Conservation (phyloP, 1,140 invertebrate genomes). For the Drosophila kepulauana region DNA sequence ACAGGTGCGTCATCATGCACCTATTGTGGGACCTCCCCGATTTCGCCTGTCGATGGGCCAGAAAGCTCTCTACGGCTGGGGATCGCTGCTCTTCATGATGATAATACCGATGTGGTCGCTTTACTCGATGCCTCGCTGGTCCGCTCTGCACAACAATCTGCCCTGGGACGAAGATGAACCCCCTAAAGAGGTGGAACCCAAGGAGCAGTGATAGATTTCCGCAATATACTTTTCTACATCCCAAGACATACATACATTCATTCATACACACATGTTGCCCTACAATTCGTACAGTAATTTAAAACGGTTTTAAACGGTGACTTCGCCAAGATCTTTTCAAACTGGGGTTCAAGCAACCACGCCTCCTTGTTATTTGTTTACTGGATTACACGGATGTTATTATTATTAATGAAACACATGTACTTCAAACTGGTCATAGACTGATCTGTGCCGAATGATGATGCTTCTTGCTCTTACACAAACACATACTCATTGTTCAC, state of each 20-base stretch:
- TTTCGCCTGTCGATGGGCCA: slow-evolving; percentile 47
- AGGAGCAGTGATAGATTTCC: neutral
- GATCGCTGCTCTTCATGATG: slow-evolving; percentile 56
- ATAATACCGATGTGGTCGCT: slow-evolving; percentile 58
- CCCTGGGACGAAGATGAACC: slow-evolving; percentile 9
- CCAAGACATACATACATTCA: slow-evolving; percentile 1
- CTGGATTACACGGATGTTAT: neutral
- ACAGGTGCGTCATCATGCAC: slow-evolving; percentile 48
- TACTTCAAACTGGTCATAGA: too few species aligned
- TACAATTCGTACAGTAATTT: too few species aligned
- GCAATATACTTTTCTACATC: neutral
- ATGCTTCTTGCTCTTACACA: too few species aligned
- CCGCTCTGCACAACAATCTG: slow-evolving; percentile 47
- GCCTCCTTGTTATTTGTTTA: neutral
- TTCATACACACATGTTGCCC: too few species aligned
- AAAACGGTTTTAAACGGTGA: slow-evolving; percentile 55
- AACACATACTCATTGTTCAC: too few species aligned
- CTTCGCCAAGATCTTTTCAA: slow-evolving; percentile 46
- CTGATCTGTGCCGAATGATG: too few species aligned
- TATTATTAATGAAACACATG: too few species aligned
- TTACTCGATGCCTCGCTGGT: slow-evolving; percentile 51
- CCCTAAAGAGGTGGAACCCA: neutral
- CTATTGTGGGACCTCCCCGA: slow-evolving; percentile 64
- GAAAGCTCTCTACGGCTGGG: slow-evolving; percentile 46
- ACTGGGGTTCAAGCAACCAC: slow-evolving; percentile 34